Percentiles rank a stretch among this genome's conserved stretches.
Evolutionary conservation across 2,113 vertebrate genomes (phyloP).

Genomic region (Mormyrus iriodes): DNA sequence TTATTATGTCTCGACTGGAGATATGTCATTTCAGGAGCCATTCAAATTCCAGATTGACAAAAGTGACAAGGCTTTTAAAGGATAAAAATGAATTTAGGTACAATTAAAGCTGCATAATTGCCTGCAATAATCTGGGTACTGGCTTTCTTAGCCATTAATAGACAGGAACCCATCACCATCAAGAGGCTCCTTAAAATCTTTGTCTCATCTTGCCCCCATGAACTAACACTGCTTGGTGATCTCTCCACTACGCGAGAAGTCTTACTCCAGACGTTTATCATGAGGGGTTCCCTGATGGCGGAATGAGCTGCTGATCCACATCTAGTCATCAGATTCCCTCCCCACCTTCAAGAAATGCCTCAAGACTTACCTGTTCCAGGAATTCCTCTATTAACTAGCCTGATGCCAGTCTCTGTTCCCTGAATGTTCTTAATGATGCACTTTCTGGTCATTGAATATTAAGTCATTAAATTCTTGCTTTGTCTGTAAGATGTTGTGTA

Average conservation of each 20-base stretch:
- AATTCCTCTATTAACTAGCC: neutral
- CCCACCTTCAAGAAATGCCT: no score
- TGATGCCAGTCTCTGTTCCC: neutral
- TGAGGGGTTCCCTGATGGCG: no score
- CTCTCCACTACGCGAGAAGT: neutral
- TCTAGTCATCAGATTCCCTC: no score
- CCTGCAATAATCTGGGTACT: neutral
- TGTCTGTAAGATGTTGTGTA: neutral
- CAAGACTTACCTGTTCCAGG: no score
- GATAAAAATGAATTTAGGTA: neutral
- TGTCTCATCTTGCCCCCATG: neutral
- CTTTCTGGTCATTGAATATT: no score
- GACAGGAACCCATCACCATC: neutral
- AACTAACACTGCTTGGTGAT: neutral
- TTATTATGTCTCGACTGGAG: neutral
- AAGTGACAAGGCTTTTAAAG: neutral
- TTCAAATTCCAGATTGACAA: neutral
- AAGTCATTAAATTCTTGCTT: neutral
- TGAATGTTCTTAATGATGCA: neutral
- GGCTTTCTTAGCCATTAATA: neutral
- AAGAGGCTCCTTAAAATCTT: neutral
- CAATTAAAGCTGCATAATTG: neutral
- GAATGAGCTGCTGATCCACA: no score
- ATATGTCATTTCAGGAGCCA: neutral
- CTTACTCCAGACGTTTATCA: neutral